These are phyloP conservation scores for Ochropacha duplaris DNA, from an alignment of 2,888 invertebrate species.

Conservation along the genomic window DNA sequence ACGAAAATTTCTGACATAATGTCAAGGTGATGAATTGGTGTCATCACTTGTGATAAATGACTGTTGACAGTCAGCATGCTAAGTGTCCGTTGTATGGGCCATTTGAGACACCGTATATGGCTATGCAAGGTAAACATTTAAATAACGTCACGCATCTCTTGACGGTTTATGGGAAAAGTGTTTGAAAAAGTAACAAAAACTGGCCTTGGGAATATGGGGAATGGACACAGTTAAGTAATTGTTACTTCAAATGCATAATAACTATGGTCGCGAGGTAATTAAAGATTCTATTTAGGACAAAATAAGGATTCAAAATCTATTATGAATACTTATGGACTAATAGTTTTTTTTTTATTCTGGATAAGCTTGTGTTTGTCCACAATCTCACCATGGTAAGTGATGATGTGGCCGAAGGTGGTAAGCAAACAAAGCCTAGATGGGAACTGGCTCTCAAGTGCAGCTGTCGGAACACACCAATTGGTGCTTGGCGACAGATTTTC, in stretches of 20 bases:
- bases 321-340: no score
- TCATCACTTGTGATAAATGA: constrained; percentile 9
- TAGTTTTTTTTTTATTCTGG: no score
- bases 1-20: background rate
- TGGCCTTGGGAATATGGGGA: background rate
- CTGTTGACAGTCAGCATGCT: constrained; percentile 7
- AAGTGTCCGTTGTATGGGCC: constrained; percentile 16
- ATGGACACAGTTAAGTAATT: background rate
- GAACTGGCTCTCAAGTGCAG: no score
- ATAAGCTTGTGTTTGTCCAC: no score
- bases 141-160: constrained; percentile 15
- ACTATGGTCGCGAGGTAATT: no score
- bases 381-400: no score
- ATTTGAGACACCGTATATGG: constrained; percentile 35
- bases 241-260: background rate
- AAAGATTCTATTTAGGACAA: no score
- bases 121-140: constrained; percentile 29
- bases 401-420: no score
- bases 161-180: constrained; percentile 9
- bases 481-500: no score
- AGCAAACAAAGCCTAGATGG: no score
- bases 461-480: no score
- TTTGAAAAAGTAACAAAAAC: background rate
- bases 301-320: no score
- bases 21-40: constrained; percentile 9